Conservation (phyloP, 2,888 invertebrate species). For the Griposia aprilina region DNA sequence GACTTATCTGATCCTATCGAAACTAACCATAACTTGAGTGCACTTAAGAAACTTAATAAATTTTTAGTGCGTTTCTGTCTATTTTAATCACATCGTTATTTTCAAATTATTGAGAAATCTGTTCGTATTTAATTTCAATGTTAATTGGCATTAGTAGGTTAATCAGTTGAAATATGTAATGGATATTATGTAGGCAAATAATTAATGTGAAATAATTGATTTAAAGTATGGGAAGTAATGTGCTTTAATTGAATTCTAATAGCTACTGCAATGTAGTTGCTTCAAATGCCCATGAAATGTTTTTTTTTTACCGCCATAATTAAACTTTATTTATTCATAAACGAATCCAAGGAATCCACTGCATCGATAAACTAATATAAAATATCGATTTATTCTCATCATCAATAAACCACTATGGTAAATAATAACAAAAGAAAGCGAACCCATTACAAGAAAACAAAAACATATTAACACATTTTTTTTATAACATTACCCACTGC, state of each 20-base stretch:
- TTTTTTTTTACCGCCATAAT: not conserved
- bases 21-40: not conserved
- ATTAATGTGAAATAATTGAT: constrained; percentile 7
- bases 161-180: constrained; percentile 35
- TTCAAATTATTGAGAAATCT: constrained; percentile 50
- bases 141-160: constrained; percentile 39
- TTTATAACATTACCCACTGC: not conserved
- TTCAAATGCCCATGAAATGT: not conserved
- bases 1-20: constrained; percentile 19
- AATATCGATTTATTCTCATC: not conserved
- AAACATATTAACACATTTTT: not conserved
- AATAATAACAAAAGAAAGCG: not conserved
- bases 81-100: constrained; percentile 38
- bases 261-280: not conserved
- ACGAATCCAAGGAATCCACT: no score
- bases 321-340: not conserved
- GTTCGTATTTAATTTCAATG: constrained; percentile 44
- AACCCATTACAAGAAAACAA: not conserved
- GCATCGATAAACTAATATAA: not conserved
- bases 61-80: constrained; percentile 30
- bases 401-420: not conserved
- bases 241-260: constrained; percentile 21
- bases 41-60: constrained; percentile 38
- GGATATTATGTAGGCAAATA: constrained; percentile 10
- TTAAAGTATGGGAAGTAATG: not conserved